These are phyloP conservation scores for Venustaconcha ellipsiformis DNA, from an alignment of 1,140 invertebrate species.

Conservation along the genomic window DNA sequence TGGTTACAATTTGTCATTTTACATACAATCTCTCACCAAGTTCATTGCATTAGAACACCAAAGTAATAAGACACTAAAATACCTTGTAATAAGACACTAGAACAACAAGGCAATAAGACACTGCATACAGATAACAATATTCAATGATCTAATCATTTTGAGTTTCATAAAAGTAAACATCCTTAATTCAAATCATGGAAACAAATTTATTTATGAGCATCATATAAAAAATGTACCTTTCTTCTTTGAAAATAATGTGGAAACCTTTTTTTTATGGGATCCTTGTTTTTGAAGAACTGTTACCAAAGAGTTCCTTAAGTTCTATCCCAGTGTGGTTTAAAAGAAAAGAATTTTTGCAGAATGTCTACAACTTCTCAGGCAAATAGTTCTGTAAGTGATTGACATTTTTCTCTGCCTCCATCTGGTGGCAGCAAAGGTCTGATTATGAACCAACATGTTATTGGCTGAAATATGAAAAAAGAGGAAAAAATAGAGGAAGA, in stretches of 20 bases:
- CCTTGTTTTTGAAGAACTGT: conserved; percentile 7
- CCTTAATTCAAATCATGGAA: too few relatives aligned
- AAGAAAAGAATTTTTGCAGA: conserved; percentile 90
- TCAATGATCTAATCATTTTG: too few relatives aligned
- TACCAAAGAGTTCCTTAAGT: conserved; percentile 50
- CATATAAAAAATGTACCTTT: conserved; percentile 36
- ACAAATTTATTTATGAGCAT: too few relatives aligned
- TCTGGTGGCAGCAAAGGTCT: conserved; percentile 38
- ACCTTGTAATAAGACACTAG: too few relatives aligned
- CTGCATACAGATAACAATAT: too few relatives aligned
- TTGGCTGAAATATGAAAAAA: conserved; percentile 36
- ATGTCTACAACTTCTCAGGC: conserved; percentile 86
- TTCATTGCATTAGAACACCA: too few relatives aligned
- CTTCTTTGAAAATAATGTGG: conserved; percentile 53
- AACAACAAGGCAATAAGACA: too few relatives aligned
- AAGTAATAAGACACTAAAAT: too few relatives aligned
- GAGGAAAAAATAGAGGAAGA: not conserved
- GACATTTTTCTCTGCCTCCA: conserved; percentile 52
- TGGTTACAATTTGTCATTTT: too few relatives aligned
- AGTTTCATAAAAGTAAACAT: too few relatives aligned
- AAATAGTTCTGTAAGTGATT: conserved; percentile 65
- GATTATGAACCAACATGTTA: conserved; percentile 50
- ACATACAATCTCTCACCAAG: too few relatives aligned
- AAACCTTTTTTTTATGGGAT: conserved; percentile 32
- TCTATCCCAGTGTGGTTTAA: conserved; percentile 75